A percentile compares a stretch with the other conserved stretches of the same genome.
phyloP scores from a whole-genome alignment of 2,113 vertebrate species.

The Albula glossodonta region DNA sequence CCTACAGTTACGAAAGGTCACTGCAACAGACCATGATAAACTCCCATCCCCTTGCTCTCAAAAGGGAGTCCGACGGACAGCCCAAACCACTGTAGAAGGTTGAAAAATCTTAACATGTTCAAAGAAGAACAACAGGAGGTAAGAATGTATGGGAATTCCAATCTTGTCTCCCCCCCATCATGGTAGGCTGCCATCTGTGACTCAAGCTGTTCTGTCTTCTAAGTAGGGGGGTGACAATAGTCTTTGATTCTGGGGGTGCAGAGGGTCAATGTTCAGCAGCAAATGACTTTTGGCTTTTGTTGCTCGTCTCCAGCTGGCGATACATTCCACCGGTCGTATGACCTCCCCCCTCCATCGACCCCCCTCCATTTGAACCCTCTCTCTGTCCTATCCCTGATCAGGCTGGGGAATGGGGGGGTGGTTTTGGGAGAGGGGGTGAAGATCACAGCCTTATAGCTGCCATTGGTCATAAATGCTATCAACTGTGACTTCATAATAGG shows the following conservation, averaged over 20 bases:
- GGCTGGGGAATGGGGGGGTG: background rate
- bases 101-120: constrained; percentile 14
- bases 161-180: constrained; percentile 1
- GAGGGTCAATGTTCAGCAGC: constrained; percentile 42
- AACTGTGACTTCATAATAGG: background rate
- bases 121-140: constrained; percentile 8
- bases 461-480: background rate
- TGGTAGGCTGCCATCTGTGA: constrained; percentile 44
- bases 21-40: background rate
- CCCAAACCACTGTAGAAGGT: constrained; percentile 3
- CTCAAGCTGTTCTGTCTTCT: constrained; percentile 45
- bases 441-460: background rate
- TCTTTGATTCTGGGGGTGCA: constrained; percentile 26
- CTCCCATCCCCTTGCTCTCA: background rate
- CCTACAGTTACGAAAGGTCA: background rate
- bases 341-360: background rate
- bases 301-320: background rate
- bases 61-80: background rate
- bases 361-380: background rate
- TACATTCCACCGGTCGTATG: background rate
- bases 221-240: constrained; percentile 13
- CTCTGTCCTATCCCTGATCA: background rate
- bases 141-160: constrained; percentile 37
- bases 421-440: background rate
- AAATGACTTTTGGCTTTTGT: constrained; percentile 21